phyloP scores from a whole-genome alignment of 2,797 vertebrate genomes.

The Echiichthys vipera region DNA sequence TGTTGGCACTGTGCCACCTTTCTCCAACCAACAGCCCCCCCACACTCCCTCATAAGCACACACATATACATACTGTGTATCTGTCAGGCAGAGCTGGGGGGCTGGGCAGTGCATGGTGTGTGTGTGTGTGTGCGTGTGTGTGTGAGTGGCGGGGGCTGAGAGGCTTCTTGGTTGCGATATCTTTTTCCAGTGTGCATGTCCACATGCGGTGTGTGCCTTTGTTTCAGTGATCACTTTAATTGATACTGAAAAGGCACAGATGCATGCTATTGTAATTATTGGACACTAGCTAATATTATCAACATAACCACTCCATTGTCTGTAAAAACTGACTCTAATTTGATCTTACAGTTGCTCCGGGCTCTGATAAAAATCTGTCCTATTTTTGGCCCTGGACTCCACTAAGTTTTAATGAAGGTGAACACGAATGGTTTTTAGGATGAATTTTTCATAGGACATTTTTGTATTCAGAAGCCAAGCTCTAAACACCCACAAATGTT shows the following conservation, averaged over 20 bases:
- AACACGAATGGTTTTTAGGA: conserved; percentile 65
- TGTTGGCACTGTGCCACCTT: conserved; percentile 82
- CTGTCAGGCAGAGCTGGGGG: conserved; percentile 75
- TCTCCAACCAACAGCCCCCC: conserved; percentile 62
- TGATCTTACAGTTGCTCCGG: conserved; percentile 69
- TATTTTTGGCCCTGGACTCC: conserved; percentile 68
- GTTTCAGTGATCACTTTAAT: conserved; percentile 78
- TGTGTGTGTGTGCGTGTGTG: conserved; percentile 12
- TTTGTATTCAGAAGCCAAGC: conserved; percentile 63
- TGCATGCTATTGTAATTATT: conserved; percentile 67
- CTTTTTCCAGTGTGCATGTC: conserved; percentile 60
- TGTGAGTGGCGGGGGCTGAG: background rate
- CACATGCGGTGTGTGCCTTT: conserved; percentile 61
- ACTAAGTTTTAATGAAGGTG: conserved; percentile 75
- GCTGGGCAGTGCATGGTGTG: conserved; percentile 54
- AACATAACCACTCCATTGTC: conserved; percentile 70
- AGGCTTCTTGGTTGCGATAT: conserved; percentile 58
- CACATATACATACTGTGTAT: conserved; percentile 62
- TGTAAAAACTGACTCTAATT: conserved; percentile 69
- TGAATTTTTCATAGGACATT: conserved; percentile 72
- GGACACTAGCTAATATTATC: conserved; percentile 73
- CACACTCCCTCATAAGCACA: conserved; percentile 47
- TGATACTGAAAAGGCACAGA: conserved; percentile 77
- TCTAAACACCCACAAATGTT: conserved; percentile 66
- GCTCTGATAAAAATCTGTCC: conserved; percentile 63